Conservation (phyloP, 2,113 vertebrate genomes). For the Psettodes erumei region DNA sequence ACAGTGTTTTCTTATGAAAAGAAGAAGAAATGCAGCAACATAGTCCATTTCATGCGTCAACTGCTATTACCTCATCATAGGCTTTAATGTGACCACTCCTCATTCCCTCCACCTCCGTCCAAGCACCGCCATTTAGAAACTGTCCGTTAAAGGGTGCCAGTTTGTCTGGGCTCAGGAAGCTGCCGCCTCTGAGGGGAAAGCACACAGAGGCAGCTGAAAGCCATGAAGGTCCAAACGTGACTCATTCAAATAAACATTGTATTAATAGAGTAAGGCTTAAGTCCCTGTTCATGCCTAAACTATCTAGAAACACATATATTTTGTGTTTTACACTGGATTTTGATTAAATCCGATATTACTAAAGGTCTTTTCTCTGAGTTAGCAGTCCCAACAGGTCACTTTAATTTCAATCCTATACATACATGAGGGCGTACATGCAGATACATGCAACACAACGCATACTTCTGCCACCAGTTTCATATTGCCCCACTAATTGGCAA, state of each 20-base stretch:
- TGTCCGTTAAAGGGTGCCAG: constrained; percentile 76
- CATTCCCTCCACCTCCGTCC: constrained; percentile 59
- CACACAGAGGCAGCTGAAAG: background rate
- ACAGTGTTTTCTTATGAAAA: background rate
- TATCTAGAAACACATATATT: background rate
- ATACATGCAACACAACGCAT: background rate
- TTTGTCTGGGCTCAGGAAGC: constrained; percentile 70
- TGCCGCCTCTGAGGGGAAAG: constrained; percentile 68
- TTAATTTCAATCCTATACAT: too few relatives aligned
- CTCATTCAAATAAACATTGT: background rate
- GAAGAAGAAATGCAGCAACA: background rate
- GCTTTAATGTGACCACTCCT: constrained; percentile 55
- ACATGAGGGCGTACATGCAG: too few relatives aligned
- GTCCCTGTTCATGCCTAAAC: background rate
- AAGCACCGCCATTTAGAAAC: constrained; percentile 69
- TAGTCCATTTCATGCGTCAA: background rate
- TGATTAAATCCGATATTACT: background rate
- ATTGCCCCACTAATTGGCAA: too few relatives aligned
- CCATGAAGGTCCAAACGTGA: background rate
- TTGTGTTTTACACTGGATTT: background rate
- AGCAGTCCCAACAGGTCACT: too few relatives aligned
- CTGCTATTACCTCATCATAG: constrained; percentile 53
- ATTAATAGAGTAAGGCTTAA: background rate
- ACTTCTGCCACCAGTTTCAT: too few relatives aligned
- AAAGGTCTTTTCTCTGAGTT: background rate